Base-by-base conservation (phyloP, 2,888 invertebrate genomes). In the Operophtera brumata region DNA sequence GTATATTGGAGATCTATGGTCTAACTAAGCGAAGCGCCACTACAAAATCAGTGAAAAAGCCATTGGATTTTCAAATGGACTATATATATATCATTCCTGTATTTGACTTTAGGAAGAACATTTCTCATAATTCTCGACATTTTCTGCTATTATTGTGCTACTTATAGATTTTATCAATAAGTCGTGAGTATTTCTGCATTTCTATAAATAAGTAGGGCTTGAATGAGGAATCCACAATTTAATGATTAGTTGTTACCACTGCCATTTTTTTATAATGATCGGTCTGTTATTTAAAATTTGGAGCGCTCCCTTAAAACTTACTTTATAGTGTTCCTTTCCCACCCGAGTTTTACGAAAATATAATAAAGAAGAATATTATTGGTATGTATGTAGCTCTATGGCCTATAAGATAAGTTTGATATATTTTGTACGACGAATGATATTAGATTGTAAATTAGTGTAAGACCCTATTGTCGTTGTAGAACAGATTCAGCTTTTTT, bases 381-480 rank as follows among this genome's bases (percentile, higher is more conserved):
- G 30, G 36, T 51, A 42, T 36, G 37, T 46, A 65, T n/a, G n/a
- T n/a, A n/a, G n/a, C n/a, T n/a, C n/a, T n/a, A n/a, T 58, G 66
- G 66, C 64, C 66, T 72, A 69, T 59, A 47, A 59, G 34, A 63
- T 70, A 67, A 63, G 62, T 65, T 64, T 67, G 57, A 58, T 58
- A 66, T 65, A 64, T 69, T 65, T 69, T 62, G 56, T 64, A 64
- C 60, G 54, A 59, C 57, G 53, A 53, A 67, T 54, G 54, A 61
- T 42, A 57, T 46, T 65, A 59, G 57, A 52, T 46, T 36, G 44
- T 57, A 46, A 57, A 35, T 35, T 54, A 54, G 37, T 9, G 13
- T 52, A 41, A 35, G 40, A 35, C 6, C 10, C 8, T 45, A 28
- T 47, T 47, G 32, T 47, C 37, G 13, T 13, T 47, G 41, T 45